Evolutionary conservation across 2,888 invertebrate genomes (phyloP).

Genomic region (Andrena marginata): DNA sequence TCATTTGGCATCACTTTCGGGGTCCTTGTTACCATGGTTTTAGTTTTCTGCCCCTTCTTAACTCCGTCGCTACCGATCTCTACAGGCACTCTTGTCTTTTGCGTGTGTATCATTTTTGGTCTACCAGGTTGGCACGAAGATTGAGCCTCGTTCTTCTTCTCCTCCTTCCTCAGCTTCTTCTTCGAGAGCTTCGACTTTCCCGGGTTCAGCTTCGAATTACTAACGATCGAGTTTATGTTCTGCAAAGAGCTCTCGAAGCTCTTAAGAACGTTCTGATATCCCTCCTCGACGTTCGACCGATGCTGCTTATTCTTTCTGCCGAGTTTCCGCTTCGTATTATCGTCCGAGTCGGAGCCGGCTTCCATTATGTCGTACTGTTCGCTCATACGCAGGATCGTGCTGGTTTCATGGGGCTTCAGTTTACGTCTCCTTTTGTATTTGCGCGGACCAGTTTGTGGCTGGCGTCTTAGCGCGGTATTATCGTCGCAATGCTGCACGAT

Average conservation of each 20-base stretch:
- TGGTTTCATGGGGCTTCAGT: constrained; percentile 88
- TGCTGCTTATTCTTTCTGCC: constrained; percentile 81
- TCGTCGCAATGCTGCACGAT: constrained; percentile 94
- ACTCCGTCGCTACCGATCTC: constrained; percentile 86
- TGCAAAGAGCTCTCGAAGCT: constrained; percentile 83
- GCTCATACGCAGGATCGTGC: constrained; percentile 68
- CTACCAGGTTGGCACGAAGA: constrained; percentile 85
- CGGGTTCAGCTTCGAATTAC: constrained; percentile 83
- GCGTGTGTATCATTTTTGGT: constrained; percentile 93
- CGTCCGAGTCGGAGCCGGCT: constrained; percentile 81
- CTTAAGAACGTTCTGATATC: constrained; percentile 82
- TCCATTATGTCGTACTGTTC: constrained; percentile 80
- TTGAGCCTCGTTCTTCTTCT: constrained; percentile 76
- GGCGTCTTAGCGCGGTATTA: constrained; percentile 92
- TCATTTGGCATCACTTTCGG: constrained; percentile 84
- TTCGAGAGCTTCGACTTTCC: constrained; percentile 79
- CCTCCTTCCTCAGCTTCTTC: constrained; percentile 82
- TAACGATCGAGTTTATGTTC: constrained; percentile 85
- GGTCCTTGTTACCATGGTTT: constrained; percentile 87
- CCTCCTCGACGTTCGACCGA: constrained; percentile 79
- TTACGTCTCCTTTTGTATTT: constrained; percentile 94
- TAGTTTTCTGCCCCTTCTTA: constrained; percentile 87
- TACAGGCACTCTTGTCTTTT: constrained; percentile 87
- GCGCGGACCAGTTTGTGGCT: constrained; percentile 91
- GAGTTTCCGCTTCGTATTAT: constrained; percentile 82